Base-by-base conservation (phyloP, 2,888 invertebrate genomes). In the Plebejus melissa region DNA sequence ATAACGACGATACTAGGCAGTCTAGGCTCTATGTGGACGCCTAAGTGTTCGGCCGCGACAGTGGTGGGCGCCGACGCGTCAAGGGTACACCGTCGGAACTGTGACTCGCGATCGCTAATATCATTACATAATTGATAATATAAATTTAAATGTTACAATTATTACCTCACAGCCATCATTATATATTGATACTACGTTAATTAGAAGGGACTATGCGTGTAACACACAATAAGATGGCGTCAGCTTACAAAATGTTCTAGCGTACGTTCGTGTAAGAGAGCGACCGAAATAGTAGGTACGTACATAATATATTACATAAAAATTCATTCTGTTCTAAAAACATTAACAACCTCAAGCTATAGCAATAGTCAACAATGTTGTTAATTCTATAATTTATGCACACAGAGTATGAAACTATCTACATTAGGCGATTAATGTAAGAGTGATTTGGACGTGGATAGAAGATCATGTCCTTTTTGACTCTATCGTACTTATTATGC, bases 101-200 rank as follows among this genome's bases (percentile, higher is more conserved):
- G 88, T 82, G 89, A 86, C 80, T 87, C 86, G 87, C 88, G 83
- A 86, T 85, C 82, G 79, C 80, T 86, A 86, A 86, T 86, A 81
- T 86, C 88, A 88, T 91, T 91, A 92, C 88, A 91, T 84, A 90
- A 22, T 22, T 22, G 22, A 22, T 22, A 22, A 90, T 93, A 93
- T 91, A 90, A 91, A 90, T 91, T 93, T 92, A 91, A 93, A 91
- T 90, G 91, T 93, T 91, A 88, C 82, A 88, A 91, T 90, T 88
- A 90, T 91, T 91, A 93, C 90, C 93, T 93, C 93, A 93, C 93
- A 93, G 93, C 93, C 93, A 93, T 93, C 93, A 92, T 93, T 93
- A 93, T 90, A 92, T 92, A 93, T 92, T 93, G 93, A 92, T 90
- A 90, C 93, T 93, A 93, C 93, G 80, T 90, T 92, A 91, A 90